These are phyloP conservation scores for Suncus etruscus DNA, from an alignment of 2,113 vertebrate species.

Conservation along the genomic window DNA sequence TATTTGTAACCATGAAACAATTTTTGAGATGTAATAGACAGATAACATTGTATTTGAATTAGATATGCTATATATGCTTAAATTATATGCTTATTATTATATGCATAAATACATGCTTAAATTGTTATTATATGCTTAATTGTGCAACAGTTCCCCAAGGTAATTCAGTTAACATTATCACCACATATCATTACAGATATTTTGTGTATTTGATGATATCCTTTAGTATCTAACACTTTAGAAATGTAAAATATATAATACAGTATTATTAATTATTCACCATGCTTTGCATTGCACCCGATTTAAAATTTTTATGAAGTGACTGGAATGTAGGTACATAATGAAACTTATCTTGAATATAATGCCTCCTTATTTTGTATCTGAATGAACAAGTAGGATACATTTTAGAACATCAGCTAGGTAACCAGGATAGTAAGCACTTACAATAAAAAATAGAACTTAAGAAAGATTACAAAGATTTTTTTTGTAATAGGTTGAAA, in stretches of 20 bases:
- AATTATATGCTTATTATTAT: neutral
- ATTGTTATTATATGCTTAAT: neutral
- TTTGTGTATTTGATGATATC: neutral
- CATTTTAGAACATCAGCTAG: neutral
- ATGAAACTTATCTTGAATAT: neutral
- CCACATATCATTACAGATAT: neutral
- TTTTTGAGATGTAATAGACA: neutral
- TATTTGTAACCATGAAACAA: neutral
- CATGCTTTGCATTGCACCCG: neutral
- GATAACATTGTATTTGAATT: neutral
- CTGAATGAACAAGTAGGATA: neutral
- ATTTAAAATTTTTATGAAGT: slow-evolving; percentile 11
- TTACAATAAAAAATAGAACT: slow-evolving; percentile 24
- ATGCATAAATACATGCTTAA: neutral
- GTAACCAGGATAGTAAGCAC: neutral
- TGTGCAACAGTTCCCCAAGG: neutral
- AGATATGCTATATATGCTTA: neutral
- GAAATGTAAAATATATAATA: neutral
- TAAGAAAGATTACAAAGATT: slow-evolving; percentile 33
- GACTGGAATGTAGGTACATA: neutral
- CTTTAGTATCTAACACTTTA: neutral
- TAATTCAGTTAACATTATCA: neutral
- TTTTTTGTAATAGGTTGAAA: slow-evolving; percentile 14
- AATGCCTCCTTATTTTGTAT: slow-evolving; percentile 3
- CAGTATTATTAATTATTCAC: neutral